Evolutionary conservation across 2,888 invertebrate genomes (phyloP).

Genomic region (Ennomos fuscantarius): DNA sequence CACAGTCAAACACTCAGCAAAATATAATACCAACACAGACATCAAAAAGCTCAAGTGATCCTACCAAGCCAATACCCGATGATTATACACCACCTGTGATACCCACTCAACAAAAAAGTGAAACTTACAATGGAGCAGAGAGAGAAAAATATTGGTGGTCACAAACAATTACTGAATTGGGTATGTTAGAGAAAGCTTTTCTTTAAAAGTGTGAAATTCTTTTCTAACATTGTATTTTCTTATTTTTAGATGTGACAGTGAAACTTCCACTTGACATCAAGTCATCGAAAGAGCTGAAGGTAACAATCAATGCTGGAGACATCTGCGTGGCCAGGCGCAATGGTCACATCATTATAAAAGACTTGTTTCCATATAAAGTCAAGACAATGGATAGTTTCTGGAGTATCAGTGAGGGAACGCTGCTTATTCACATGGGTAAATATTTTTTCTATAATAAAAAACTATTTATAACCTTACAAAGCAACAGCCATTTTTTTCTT

Average conservation of each 20-base stretch:
- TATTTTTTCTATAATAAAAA: background rate
- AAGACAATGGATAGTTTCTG: constrained; percentile 90
- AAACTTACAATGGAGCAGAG: constrained; percentile 92
- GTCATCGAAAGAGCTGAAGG: constrained; percentile 88
- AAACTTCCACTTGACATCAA: constrained; percentile 85
- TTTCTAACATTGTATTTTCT: constrained; percentile 28
- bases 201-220: too few species aligned
- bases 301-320: constrained; percentile 82
- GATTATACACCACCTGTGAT: constrained; percentile 70
- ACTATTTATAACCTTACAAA: too few species aligned
- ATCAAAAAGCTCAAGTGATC: constrained; percentile 27
- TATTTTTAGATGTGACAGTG: constrained; percentile 84
- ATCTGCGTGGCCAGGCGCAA: constrained; percentile 56
- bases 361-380: constrained; percentile 87
- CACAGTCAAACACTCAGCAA: constrained; percentile 1
- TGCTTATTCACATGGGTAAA: constrained; percentile 84
- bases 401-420: constrained; percentile 88
- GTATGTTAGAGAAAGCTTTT: constrained; percentile 46
- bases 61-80: constrained; percentile 44
- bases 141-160: constrained; percentile 93
- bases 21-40: constrained; percentile 1
- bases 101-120: constrained; percentile 73
- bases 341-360: constrained; percentile 85
- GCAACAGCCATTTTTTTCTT: too few species aligned
- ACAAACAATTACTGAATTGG: constrained; percentile 91